Evolutionary conservation across 2,888 invertebrate genomes (phyloP).

Genomic region (Noctua pronuba): DNA sequence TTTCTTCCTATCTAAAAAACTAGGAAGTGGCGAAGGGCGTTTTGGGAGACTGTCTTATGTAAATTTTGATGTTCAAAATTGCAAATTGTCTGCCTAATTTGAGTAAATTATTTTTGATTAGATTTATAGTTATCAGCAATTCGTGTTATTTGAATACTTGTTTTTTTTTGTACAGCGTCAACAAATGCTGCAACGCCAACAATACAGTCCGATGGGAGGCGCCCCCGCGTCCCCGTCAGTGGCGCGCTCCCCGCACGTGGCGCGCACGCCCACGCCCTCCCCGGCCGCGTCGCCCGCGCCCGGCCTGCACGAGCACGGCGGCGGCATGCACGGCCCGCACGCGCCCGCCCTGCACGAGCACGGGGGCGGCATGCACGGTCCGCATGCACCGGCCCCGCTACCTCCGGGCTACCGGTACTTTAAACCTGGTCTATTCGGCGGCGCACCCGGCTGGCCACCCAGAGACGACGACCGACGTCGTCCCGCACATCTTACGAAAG

Average conservation of each 20-base stretch:
- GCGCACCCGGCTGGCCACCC: conserved; percentile 91
- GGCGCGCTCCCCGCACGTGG: conserved; percentile 90
- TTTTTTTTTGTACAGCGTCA: conserved; percentile 78
- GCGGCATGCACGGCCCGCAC: conserved; percentile 75
- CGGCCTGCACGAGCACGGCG: conserved; percentile 65
- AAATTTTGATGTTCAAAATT: neutral
- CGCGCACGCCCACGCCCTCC: conserved; percentile 86
- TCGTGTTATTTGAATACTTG: neutral
- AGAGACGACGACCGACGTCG: conserved; percentile 83
- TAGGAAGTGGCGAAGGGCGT: neutral
- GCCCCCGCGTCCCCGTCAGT: conserved; percentile 91
- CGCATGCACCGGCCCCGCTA: conserved; percentile 88
- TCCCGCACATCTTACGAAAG: conserved; percentile 85
- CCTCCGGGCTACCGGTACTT: conserved; percentile 91
- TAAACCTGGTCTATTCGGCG: conserved; percentile 92
- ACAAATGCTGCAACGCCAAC: conserved; percentile 87
- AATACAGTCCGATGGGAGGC: conserved; percentile 88
- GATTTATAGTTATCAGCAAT: neutral
- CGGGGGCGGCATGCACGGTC: conserved; percentile 75
- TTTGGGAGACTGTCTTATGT: too few species aligned
- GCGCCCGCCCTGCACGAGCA: conserved; percentile 66
- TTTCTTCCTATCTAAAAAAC: neutral
- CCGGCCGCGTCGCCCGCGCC: conserved; percentile 86
- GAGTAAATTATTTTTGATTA: neutral
- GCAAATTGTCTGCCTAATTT: neutral